phyloP scores from a whole-genome alignment of 2,113 vertebrate species.

The Donacobius atricapilla region DNA sequence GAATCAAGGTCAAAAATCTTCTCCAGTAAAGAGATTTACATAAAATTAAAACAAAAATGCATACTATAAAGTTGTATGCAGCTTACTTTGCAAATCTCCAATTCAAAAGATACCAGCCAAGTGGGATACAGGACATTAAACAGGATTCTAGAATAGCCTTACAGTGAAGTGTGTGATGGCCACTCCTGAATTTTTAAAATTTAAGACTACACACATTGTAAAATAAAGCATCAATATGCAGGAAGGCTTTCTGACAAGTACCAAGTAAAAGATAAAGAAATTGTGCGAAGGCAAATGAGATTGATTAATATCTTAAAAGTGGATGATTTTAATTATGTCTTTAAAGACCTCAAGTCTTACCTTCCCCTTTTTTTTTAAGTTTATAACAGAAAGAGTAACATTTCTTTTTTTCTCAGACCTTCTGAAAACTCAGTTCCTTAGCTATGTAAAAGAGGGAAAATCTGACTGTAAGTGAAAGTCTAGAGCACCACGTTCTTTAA shows the following conservation, averaged over 20 bases:
- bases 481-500: slow-evolving; percentile 13
- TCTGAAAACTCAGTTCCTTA: neutral
- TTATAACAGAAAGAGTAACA: neutral
- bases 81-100: neutral
- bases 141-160: neutral
- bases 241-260: neutral
- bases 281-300: neutral
- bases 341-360: neutral
- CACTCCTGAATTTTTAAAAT: neutral
- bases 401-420: neutral
- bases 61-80: neutral
- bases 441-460: neutral
- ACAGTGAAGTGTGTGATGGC: neutral
- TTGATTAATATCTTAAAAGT: neutral
- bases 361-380: neutral
- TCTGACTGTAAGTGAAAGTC: neutral
- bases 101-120: neutral
- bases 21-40: neutral
- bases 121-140: neutral
- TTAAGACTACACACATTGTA: neutral
- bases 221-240: neutral
- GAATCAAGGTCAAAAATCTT: neutral
- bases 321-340: neutral
- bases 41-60: neutral
- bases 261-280: neutral